Percentiles rank a stretch among this genome's conserved stretches.
phyloP scores from a whole-genome alignment of 2,113 vertebrate genomes.

The Catharus bicknelli region DNA sequence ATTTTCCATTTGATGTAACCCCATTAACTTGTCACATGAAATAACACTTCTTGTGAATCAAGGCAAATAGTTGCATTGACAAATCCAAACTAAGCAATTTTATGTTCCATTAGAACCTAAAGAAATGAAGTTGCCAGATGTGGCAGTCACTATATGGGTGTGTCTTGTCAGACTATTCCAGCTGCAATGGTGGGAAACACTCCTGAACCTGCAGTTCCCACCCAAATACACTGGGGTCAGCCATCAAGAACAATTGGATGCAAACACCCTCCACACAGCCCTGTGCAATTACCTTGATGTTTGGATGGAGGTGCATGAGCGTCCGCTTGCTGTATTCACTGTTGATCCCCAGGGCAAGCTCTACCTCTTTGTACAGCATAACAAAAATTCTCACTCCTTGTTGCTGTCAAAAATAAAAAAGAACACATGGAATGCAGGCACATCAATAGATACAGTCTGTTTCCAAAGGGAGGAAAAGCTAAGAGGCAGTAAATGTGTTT shows the following conservation, averaged over 20 bases:
- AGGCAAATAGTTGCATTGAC: neutral
- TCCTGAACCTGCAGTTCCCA: neutral
- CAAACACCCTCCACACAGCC: neutral
- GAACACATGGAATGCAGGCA: neutral
- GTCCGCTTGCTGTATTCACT: conserved; percentile 95
- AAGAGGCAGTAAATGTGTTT: neutral
- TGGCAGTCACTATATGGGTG: neutral
- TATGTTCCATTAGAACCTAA: neutral
- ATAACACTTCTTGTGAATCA: neutral
- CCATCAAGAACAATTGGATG: neutral
- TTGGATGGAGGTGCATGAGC: conserved; percentile 84
- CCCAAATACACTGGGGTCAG: neutral
- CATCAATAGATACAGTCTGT: neutral
- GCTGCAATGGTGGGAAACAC: neutral
- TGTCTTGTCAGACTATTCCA: neutral
- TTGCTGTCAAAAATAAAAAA: conserved; percentile 78
- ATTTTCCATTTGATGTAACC: neutral
- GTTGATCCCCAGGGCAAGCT: conserved; percentile 94
- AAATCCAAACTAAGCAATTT: neutral
- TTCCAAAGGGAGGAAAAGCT: neutral
- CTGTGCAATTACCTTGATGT: conserved; percentile 84
- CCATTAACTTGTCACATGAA: neutral
- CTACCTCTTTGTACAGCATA: conserved; percentile 97
- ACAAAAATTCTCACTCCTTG: conserved; percentile 92
- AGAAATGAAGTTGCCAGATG: neutral